Evolutionary conservation across 2,888 invertebrate species (phyloP), one percentile per base, ranked within the genome.

Genomic region (Linyphia triangularis): DNA sequence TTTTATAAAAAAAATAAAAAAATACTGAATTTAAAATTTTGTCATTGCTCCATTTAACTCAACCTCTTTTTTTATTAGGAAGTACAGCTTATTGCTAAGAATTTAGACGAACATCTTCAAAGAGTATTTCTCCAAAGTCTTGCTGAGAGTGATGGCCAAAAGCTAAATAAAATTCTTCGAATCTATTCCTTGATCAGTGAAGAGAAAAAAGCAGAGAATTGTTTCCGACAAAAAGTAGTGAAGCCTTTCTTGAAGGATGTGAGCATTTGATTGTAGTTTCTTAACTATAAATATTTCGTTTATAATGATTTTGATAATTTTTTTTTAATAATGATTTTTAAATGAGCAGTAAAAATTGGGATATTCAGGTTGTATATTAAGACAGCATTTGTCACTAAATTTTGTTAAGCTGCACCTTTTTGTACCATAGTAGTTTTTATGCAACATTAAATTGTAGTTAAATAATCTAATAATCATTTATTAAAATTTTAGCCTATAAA

Each of bases 151-250:
- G 91, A 91, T 13, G 91, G 93, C 85, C 85, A 90, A 61, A 91
- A 92, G 16, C 90, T 93, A 24, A 90, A 92, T 13, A 93, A 92
- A 90, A 93, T 93, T 91, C 91, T 93, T 94, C 92, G 94, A 90
- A 94, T 94, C 78, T 95, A 95, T 90, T 93, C 95, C 7, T 95
- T 95, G 37, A 94, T 97, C 90, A 95, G 95, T 91, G 95, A 95
- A 92, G 95, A 95, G 75, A 92, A 91, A 73, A 95, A 95, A 91
- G 96, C 96, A 0, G 97, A 97, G 93, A 93, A 94, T 85, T 93
- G 96, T 2, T 95, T 96, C 91, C 94, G 95, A 90, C 94, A 94
- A 90, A 94, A 95, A 92, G 94, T 96, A 7, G 94, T 97, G 16
- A 94, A 94, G 61, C 95, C 96, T 4, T 93, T 94, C 82, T 93